Conservation (phyloP, 1,140 invertebrate genomes). For the Aplysia californica region DNA sequence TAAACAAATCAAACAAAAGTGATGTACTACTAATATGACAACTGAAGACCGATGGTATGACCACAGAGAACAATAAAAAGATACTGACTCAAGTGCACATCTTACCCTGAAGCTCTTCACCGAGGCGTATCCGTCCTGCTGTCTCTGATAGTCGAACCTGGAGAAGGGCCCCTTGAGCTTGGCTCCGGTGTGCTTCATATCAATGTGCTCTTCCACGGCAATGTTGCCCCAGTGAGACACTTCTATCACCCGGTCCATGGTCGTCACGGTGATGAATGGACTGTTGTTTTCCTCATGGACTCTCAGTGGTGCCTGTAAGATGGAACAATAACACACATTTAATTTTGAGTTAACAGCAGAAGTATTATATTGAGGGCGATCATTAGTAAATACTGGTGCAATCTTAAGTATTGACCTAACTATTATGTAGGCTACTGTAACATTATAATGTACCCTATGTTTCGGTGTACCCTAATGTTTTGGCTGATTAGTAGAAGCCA, state of each 20-base stretch:
- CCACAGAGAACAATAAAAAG: not conserved
- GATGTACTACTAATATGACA: too few relatives aligned
- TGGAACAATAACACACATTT: not conserved
- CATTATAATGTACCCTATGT: too few relatives aligned
- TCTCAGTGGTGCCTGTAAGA: slow-evolving; percentile 74
- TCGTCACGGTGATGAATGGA: slow-evolving; percentile 92
- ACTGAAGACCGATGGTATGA: too few relatives aligned
- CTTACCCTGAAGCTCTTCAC: slow-evolving; percentile 87
- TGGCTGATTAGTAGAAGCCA: too few relatives aligned
- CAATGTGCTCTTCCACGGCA: slow-evolving; percentile 94
- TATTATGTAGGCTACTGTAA: too few relatives aligned
- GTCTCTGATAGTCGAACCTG: slow-evolving; percentile 23
- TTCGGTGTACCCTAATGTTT: too few relatives aligned
- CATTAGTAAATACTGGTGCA: too few relatives aligned
- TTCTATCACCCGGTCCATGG: slow-evolving; percentile 89
- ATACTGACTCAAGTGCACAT: not conserved
- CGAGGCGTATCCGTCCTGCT: slow-evolving; percentile 82
- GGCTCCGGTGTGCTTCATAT: slow-evolving; percentile 93
- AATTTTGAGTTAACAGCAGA: too few relatives aligned
- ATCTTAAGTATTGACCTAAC: too few relatives aligned
- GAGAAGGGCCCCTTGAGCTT: slow-evolving; percentile 77
- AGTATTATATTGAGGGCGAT: too few relatives aligned
- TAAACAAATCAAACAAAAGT: not conserved
- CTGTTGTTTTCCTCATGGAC: slow-evolving; percentile 97
- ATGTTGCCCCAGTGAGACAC: slow-evolving; percentile 99